These are phyloP conservation scores for Sicus ferrugineus DNA, from an alignment of 2,888 invertebrate genomes.

Conservation along the genomic window DNA sequence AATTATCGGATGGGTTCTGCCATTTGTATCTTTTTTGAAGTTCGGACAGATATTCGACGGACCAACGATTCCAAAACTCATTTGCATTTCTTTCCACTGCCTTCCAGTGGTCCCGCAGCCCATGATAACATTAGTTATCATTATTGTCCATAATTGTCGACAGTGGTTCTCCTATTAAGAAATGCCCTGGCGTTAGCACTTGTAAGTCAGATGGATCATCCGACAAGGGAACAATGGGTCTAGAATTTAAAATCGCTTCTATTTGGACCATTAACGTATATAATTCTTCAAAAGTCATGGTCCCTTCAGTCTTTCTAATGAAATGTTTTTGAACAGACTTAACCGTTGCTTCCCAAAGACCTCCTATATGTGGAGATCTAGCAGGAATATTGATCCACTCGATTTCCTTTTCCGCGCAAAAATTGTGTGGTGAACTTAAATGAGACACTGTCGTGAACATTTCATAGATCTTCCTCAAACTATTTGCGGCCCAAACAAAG, in stretches of 20 bases:
- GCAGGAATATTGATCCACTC: not conserved
- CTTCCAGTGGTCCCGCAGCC: not conserved
- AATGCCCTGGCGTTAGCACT: conserved; percentile 39
- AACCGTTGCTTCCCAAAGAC: not conserved
- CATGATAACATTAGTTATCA: not conserved
- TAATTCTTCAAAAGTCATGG: conserved; percentile 11
- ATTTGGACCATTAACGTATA: not conserved
- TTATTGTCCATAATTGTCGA: not conserved
- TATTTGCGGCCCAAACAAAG: conserved; percentile 10
- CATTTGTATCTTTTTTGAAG: conserved; percentile 2
- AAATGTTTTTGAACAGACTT: conserved; percentile 4
- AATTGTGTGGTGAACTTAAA: not conserved
- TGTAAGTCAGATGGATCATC: conserved; percentile 40
- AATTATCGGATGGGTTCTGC: not conserved
- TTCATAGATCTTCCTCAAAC: conserved; percentile 7
- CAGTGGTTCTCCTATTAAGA: conserved; percentile 34
- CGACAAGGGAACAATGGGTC: conserved; percentile 39
- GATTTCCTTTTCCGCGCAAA: not conserved
- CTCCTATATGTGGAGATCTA: conserved; percentile 4
- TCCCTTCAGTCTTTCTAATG: not conserved
- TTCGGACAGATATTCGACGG: not conserved
- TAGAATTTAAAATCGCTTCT: conserved; percentile 41
- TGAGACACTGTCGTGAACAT: not conserved
- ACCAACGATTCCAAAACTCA: conserved; percentile 10
- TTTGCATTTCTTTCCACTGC: not conserved